Percentiles rank a stretch among this genome's conserved stretches.
These are phyloP conservation scores for Varanus salvator DNA, from an alignment of 2,113 vertebrate species.

Conservation along the genomic window DNA sequence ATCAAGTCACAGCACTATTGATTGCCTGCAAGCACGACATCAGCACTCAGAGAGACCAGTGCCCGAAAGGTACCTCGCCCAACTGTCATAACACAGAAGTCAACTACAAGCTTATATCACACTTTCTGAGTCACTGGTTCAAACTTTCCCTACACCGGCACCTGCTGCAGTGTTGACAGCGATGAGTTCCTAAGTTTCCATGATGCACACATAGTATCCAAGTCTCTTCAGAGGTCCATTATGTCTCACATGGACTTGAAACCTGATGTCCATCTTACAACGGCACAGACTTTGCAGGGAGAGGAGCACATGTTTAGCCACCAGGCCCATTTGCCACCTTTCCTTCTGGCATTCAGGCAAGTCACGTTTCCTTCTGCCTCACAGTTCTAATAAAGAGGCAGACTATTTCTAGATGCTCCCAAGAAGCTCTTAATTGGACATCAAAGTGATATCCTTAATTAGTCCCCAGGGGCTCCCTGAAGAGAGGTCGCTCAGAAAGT, in stretches of 20 bases:
- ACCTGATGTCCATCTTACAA: constrained; percentile 44
- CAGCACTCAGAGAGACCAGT: neutral
- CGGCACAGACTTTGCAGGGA: constrained; percentile 14
- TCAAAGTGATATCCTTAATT: constrained; percentile 53
- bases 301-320: constrained; percentile 20
- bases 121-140: constrained; percentile 31
- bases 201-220: constrained; percentile 50
- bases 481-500: neutral
- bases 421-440: constrained; percentile 55
- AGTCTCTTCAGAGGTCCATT: constrained; percentile 39
- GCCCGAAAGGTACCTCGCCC: constrained; percentile 9
- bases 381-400: constrained; percentile 60
- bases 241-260: constrained; percentile 57
- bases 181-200: constrained; percentile 67
- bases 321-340: constrained; percentile 11
- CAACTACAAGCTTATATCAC: constrained; percentile 23
- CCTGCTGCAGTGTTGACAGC: constrained; percentile 63
- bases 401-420: constrained; percentile 56
- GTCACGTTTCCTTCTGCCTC: constrained; percentile 35
- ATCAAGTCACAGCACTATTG: neutral
- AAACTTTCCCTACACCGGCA: constrained; percentile 55
- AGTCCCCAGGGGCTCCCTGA: constrained; percentile 41
- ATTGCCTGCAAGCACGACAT: neutral
- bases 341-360: constrained; percentile 34
- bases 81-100: constrained; percentile 29